phyloP scores from a whole-genome alignment of 2,888 invertebrate species.

The Orthosia incerta region DNA sequence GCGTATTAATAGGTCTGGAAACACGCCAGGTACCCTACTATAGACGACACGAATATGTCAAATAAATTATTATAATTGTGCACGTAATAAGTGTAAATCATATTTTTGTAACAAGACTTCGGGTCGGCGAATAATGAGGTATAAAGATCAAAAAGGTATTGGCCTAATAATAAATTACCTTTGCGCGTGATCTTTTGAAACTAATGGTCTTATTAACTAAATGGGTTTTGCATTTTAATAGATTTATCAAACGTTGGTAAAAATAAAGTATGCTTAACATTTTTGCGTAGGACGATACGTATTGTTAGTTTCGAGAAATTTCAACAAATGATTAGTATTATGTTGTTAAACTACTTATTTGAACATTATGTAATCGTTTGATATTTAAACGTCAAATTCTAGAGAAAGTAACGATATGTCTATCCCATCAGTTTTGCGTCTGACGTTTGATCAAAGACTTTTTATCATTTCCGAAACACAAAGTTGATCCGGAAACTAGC shows the following conservation, averaged over 20 bases:
- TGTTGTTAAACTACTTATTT: neutral
- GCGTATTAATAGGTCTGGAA: conserved; percentile 65
- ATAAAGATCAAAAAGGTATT: conserved; percentile 31
- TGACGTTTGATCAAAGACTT: conserved; percentile 39
- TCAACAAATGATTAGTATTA: too few species aligned
- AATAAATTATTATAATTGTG: conserved; percentile 62
- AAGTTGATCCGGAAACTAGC: neutral
- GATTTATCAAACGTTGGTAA: neutral
- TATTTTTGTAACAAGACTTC: conserved; percentile 46
- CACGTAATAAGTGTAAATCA: conserved; percentile 55
- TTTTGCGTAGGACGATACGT: neutral
- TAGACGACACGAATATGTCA: conserved; percentile 53
- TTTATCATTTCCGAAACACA: conserved; percentile 20
- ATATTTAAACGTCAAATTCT: neutral
- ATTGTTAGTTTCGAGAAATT: too few species aligned
- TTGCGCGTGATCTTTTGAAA: neutral
- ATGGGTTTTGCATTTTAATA: conserved; percentile 12
- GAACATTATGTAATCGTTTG: neutral
- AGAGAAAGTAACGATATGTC: conserved; percentile 1
- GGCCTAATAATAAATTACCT: conserved; percentile 29
- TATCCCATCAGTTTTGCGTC: neutral
- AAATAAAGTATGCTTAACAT: neutral
- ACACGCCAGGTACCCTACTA: conserved; percentile 59
- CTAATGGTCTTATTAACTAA: conserved; percentile 3
- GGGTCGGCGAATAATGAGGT: conserved; percentile 30